Conservation (phyloP, 2,888 invertebrate genomes). For the Troides aeacus region DNA sequence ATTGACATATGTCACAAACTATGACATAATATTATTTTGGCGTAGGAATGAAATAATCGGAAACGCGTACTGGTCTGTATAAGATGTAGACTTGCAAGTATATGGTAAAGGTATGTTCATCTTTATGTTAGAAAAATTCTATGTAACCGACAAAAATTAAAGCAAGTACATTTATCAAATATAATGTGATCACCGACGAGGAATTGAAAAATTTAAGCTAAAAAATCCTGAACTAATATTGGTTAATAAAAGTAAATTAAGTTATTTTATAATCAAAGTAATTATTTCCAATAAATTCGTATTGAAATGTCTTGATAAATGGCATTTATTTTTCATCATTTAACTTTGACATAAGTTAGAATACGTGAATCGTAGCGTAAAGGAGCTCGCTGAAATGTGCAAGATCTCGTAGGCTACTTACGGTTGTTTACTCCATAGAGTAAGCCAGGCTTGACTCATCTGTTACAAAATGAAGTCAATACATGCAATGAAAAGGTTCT, state of each 20-base stretch:
- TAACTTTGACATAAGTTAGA: conserved; percentile 11
- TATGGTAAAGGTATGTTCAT: too few relatives aligned
- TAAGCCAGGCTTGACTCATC: conserved; percentile 25
- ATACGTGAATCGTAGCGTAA: conserved; percentile 22
- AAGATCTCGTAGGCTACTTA: conserved; percentile 8
- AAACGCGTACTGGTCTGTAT: neutral
- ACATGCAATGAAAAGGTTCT: conserved; percentile 48
- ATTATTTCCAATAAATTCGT: neutral
- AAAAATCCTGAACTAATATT: too few relatives aligned
- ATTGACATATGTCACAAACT: conserved; percentile 34
- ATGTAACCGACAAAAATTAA: too few relatives aligned
- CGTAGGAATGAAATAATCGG: neutral
- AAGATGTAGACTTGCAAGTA: neutral
- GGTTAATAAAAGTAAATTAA: too few relatives aligned
- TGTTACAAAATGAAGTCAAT: conserved; percentile 55
- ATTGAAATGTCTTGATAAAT: neutral
- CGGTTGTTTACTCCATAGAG: conserved; percentile 30
- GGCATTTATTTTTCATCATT: conserved; percentile 4
- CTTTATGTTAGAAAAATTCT: too few relatives aligned
- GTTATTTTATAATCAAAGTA: neutral
- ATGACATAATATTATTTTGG: conserved; percentile 34
- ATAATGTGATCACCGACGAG: too few relatives aligned
- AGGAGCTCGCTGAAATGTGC: conserved; percentile 5
- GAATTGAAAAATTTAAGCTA: too few relatives aligned
- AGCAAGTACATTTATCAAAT: too few relatives aligned